phyloP scores from a whole-genome alignment of 2,797 vertebrate species.

The Oophaga sylvatica region DNA sequence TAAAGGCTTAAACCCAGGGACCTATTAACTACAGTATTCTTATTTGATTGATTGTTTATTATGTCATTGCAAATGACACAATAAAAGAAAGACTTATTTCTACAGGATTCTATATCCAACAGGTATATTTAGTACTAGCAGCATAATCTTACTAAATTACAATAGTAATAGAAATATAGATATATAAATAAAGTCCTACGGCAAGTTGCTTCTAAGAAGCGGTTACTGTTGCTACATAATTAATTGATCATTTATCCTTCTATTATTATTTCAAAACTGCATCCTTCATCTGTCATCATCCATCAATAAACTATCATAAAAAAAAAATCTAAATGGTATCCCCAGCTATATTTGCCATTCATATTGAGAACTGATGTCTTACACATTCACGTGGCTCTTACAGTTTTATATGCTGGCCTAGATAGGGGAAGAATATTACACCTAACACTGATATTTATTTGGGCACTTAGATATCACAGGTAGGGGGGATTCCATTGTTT shows the following conservation, averaged over 20 bases:
- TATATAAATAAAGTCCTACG: too few species aligned
- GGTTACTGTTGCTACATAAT: too few species aligned
- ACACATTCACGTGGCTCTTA: too few species aligned
- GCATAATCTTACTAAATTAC: not conserved
- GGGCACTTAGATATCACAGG: too few species aligned
- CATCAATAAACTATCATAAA: not conserved
- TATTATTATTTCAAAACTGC: not conserved
- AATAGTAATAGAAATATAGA: not conserved
- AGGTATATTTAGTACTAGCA: not conserved
- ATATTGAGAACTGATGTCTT: too few species aligned
- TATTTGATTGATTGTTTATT: constrained; percentile 1
- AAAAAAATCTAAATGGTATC: too few species aligned
- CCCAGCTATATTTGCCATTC: too few species aligned
- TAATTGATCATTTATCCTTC: too few species aligned
- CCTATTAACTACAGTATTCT: constrained; percentile 17
- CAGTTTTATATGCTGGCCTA: too few species aligned
- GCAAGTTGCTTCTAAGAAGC: too few species aligned
- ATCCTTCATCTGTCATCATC: not conserved
- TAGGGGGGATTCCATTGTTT: not conserved
- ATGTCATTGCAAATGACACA: constrained; percentile 15
- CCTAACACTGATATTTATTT: too few species aligned
- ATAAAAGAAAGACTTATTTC: constrained; percentile 4
- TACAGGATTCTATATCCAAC: not conserved
- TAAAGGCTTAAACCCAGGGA: not conserved
- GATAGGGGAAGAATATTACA: too few species aligned